Base-by-base conservation (phyloP, 2,888 invertebrate genomes). In the Microchrysa polita region DNA sequence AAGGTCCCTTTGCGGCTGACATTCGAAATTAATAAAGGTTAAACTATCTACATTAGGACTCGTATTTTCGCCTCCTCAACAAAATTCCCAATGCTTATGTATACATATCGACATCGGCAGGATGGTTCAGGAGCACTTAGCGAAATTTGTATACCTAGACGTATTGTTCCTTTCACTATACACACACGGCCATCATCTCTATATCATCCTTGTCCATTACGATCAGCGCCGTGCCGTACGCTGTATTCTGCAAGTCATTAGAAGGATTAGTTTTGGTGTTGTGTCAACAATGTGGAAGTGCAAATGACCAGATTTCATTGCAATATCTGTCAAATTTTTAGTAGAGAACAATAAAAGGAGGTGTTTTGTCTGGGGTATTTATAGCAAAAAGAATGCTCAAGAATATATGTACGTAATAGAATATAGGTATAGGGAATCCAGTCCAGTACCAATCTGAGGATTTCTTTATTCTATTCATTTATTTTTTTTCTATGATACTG, bases 221-320 rank as follows among this genome's bases (percentile, higher is more conserved):
- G 27, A n/a, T n/a, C n/a, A n/a, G n/a, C n/a, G 27, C 27, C 27
- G 27, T 34, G 27, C 27, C 7, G 7, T 34, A 34, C 7, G 27
- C 27, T 2, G n/a, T n/a, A n/a, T 73, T 60, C 63, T 63, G 48
- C 48, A n/a, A 73, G 55, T 73, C 75, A 75, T 75, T 73, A 75
- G 44, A 63, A 69, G 73, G 75, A 75, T 75, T 75, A 75, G 55
- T 60, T 53, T 55, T 61, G 60, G 69, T 75, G 63, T 69, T 73
- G 65, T 69, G 69, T 63, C 75, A 73, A 75, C 69, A 75, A 73
- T 69, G n/a, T n/a, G 48, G 42, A 69, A 67, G 60, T 57, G 65
- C 71, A 75, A 75, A 75, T 73, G 73, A 73, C 61, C 63, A 55
- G 69, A 75, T 69, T 73, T 63, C 61, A 14, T 18, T 40, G 10